phyloP scores from a whole-genome alignment of 2,113 vertebrate species.

The Oryctolagus cuniculus region DNA sequence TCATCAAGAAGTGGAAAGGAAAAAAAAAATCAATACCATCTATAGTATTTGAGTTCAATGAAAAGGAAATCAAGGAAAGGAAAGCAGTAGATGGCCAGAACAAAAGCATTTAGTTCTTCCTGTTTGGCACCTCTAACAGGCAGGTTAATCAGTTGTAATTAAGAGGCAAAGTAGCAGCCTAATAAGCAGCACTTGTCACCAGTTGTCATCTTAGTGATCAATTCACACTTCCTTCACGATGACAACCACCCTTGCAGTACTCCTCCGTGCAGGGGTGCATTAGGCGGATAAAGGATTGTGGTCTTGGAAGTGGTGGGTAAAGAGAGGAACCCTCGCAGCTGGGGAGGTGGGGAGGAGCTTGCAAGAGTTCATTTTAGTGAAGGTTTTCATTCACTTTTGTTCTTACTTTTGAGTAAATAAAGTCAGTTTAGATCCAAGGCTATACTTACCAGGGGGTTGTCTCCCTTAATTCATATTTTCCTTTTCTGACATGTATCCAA shows the following conservation, averaged over 20 bases:
- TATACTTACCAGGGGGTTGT: background rate
- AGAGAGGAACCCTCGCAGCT: conserved; percentile 72
- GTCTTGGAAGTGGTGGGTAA: conserved; percentile 89
- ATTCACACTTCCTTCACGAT: conserved; percentile 92
- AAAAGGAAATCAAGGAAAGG: conserved; percentile 73
- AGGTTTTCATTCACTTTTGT: background rate
- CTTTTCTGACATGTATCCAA: background rate
- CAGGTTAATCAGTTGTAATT: conserved; percentile 90
- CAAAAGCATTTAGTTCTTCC: conserved; percentile 74
- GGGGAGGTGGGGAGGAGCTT: background rate
- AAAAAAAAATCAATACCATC: no score
- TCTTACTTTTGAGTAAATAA: conserved; percentile 48
- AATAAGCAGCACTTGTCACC: conserved; percentile 92
- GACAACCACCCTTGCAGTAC: conserved; percentile 90
- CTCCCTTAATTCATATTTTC: background rate
- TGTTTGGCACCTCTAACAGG: conserved; percentile 77
- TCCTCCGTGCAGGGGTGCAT: conserved; percentile 88
- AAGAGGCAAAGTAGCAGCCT: conserved; percentile 93
- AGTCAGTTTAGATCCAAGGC: conserved; percentile 1
- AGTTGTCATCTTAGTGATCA: conserved; percentile 94
- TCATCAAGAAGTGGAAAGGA: background rate
- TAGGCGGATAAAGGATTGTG: conserved; percentile 84
- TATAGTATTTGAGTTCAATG: no score
- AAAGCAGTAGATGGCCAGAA: conserved; percentile 79
- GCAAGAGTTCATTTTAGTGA: conserved; percentile 72